Evolutionary conservation across 1,140 invertebrate genomes (phyloP), one percentile per base, ranked within the genome.

Genomic region (Lepidurus couesii): DNA sequence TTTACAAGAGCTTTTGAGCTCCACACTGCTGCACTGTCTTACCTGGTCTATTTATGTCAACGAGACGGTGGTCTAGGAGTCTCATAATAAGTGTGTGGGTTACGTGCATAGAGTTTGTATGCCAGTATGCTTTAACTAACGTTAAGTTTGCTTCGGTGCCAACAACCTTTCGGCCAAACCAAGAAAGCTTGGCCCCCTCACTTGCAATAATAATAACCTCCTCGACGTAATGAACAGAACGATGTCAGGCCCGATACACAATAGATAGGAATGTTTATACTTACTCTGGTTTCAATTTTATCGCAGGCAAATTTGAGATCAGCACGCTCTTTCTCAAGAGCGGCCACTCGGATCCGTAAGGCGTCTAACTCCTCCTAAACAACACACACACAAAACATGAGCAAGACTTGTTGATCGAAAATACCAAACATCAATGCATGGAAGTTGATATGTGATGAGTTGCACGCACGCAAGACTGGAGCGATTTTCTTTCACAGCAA

Each of bases 211-310:
- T 34, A 34, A 34, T 34, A 34, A 34, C 34, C 34, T 34, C 34
- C 34, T 34, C 34, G 34, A 34, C 2, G 34, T 4, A 34, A 34
- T 34, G 2, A 34, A 34, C 34, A 34, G 2, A 34, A 34, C 34
- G 34, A 34, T 4, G 34, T 34, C 34, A 4, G 34, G 2, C 34
- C 34, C 34, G 34, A 34, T 34, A 34, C 4, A 34, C 34, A 34
- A 34, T n/a, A 42, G 26, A 7, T 11, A 43, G 43, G n/a, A 44
- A 76, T 11, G 43, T 13, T 10, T n/a, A 53, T 75, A 84, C 91
- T 90, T 86, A 97, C 95, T 91, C 95, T 95, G 79, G 91, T 90
- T 86, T 97, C 95, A 78, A 97, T 86, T 86, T 91, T 92, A 82
- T 96, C 94, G 84, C 93, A 95, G 82, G 95, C 92, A 82, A 91